Conservation (phyloP, 2,888 invertebrate species). For the Lymantria dispar region DNA sequence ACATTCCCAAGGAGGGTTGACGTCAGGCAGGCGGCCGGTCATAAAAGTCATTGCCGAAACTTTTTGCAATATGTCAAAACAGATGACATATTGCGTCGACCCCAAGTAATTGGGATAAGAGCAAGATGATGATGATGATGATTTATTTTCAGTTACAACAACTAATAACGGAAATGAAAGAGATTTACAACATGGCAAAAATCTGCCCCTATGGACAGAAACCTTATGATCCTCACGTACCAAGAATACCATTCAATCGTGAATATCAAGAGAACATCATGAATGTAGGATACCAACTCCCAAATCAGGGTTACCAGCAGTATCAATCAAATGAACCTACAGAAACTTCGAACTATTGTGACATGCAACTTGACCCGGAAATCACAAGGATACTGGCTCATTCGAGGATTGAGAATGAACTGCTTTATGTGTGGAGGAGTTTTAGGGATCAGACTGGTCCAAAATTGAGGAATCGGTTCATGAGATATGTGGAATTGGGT, state of each 20-base stretch:
- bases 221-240: constrained; percentile 67
- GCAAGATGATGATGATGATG: too few relatives aligned
- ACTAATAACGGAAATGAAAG: constrained; percentile 90
- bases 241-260: constrained; percentile 36
- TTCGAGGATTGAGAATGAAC: constrained; percentile 88
- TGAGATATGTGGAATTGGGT: constrained; percentile 89
- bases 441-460: constrained; percentile 92
- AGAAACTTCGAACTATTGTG: constrained; percentile 27
- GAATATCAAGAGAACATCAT: constrained; percentile 20
- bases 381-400: constrained; percentile 85
- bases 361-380: constrained; percentile 79
- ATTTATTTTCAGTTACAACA: constrained; percentile 84
- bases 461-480: constrained; percentile 87
- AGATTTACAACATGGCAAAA: constrained; percentile 87
- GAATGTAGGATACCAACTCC: constrained; percentile 17
- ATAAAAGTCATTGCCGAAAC: too few relatives aligned
- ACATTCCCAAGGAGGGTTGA: too few relatives aligned
- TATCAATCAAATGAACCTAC: constrained; percentile 53
- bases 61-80: too few relatives aligned
- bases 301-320: constrained; percentile 42
- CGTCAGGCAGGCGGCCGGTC: too few relatives aligned
- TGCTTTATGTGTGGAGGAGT: constrained; percentile 89
- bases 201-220: constrained; percentile 86
- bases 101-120: too few relatives aligned
- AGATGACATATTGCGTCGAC: too few relatives aligned